Percentiles rank a stretch among this genome's conserved stretches.
These are phyloP conservation scores for Alligator mississippiensis DNA, from an alignment of 2,113 vertebrate species.

Conservation along the genomic window DNA sequence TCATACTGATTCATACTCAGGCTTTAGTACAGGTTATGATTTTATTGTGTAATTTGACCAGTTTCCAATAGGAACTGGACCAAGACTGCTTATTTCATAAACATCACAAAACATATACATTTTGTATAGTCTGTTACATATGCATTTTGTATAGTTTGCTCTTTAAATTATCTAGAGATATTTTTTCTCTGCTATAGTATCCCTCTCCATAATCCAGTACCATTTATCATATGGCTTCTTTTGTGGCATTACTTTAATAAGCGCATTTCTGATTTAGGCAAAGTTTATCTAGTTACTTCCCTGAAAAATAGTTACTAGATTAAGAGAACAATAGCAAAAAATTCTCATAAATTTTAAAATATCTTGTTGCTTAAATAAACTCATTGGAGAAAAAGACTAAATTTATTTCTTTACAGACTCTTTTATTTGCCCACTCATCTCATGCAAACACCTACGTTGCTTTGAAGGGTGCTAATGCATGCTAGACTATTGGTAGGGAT, in stretches of 20 bases:
- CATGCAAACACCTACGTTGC: background rate
- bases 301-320: conserved; percentile 10
- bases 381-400: conserved; percentile 3
- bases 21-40: background rate
- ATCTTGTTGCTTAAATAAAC: background rate
- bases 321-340: background rate
- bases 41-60: background rate
- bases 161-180: background rate
- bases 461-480: background rate
- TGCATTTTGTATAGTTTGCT: background rate
- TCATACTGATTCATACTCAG: background rate
- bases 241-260: background rate
- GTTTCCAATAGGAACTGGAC: background rate
- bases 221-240: background rate
- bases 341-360: background rate
- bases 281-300: background rate
- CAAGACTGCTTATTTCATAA: background rate
- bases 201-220: background rate
- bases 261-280: background rate
- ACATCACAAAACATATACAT: background rate
- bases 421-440: conserved; percentile 33
- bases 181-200: background rate
- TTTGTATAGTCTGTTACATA: background rate
- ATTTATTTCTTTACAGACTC: background rate
- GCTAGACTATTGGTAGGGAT: background rate